Percentiles rank a stretch among this genome's conserved stretches.
These are phyloP conservation scores for Amyelois transitella DNA, from an alignment of 1,140 invertebrate genomes.

Conservation along the genomic window DNA sequence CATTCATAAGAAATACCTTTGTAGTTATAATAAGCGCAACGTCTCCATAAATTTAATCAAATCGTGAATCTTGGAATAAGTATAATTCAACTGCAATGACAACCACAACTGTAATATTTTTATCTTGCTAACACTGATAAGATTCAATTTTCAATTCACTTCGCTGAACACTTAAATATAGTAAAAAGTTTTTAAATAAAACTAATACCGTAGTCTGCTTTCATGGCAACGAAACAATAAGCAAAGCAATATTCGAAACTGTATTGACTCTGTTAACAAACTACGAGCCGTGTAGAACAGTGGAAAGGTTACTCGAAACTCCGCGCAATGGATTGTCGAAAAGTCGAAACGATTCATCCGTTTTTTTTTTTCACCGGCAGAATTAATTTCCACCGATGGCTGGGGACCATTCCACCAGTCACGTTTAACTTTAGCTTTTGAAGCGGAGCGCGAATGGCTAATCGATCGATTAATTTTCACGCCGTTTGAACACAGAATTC, in stretches of 20 bases:
- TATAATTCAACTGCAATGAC: no score
- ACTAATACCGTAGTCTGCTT: background rate
- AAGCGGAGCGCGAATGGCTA: conserved; percentile 53
- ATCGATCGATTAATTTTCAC: conserved; percentile 70
- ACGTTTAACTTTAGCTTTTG: conserved; percentile 57
- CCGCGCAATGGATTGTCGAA: conserved; percentile 39
- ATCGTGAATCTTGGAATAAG: no score
- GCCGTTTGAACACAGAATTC: conserved; percentile 56
- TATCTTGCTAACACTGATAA: no score
- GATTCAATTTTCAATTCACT: no score
- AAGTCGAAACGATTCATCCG: conserved; percentile 31
- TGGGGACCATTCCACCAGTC: conserved; percentile 48
- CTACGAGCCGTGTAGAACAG: conserved; percentile 7
- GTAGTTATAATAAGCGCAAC: no score
- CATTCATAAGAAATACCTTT: no score
- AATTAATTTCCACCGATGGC: conserved; percentile 55
- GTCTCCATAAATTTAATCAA: no score
- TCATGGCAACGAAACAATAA: conserved; percentile 10
- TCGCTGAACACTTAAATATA: background rate
- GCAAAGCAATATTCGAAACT: conserved; percentile 15
- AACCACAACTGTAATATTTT: no score
- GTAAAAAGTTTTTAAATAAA: background rate
- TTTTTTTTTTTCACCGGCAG: conserved; percentile 37
- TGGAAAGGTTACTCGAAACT: conserved; percentile 27
- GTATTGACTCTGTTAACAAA: conserved; percentile 9